Evolutionary conservation across 2,797 vertebrate species (phyloP).

Genomic region (Thaleichthys pacificus): DNA sequence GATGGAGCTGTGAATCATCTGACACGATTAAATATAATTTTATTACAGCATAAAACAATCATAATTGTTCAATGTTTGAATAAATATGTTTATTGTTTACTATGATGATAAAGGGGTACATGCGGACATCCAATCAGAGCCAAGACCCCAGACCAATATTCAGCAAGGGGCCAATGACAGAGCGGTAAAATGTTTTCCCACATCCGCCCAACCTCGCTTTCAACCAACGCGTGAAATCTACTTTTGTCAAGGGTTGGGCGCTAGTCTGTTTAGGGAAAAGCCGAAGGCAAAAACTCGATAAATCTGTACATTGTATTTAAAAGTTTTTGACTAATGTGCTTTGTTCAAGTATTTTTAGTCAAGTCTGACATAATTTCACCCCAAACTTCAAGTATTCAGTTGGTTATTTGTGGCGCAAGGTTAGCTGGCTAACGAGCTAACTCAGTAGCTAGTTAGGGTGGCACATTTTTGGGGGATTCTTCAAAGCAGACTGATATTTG

Average conservation of each 20-base stretch:
- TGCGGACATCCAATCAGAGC: constrained; percentile 32
- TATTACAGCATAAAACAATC: background rate
- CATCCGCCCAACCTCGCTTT: constrained; percentile 55
- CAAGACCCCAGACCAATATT: constrained; percentile 20
- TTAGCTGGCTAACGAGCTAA: constrained; percentile 69
- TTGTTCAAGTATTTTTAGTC: constrained; percentile 48
- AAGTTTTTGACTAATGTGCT: constrained; percentile 14
- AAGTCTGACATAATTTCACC: constrained; percentile 35
- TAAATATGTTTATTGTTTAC: constrained; percentile 6
- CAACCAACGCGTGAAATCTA: constrained; percentile 40
- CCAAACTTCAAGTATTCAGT: constrained; percentile 26
- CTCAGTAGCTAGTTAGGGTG: constrained; percentile 37
- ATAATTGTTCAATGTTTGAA: background rate
- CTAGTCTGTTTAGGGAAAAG: constrained; percentile 41
- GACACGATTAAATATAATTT: background rate
- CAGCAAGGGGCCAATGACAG: constrained; percentile 44
- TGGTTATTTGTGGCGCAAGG: constrained; percentile 40
- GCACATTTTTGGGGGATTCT: constrained; percentile 5
- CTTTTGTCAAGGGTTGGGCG: constrained; percentile 52
- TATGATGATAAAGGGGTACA: constrained; percentile 31
- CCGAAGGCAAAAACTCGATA: constrained; percentile 13
- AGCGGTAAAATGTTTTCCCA: constrained; percentile 1
- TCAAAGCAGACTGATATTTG: constrained; percentile 30
- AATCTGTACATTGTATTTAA: constrained; percentile 32
- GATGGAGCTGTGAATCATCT: background rate